Evolutionary conservation across 2,113 vertebrate species (phyloP).

Genomic region (Anser brachyrhynchus): DNA sequence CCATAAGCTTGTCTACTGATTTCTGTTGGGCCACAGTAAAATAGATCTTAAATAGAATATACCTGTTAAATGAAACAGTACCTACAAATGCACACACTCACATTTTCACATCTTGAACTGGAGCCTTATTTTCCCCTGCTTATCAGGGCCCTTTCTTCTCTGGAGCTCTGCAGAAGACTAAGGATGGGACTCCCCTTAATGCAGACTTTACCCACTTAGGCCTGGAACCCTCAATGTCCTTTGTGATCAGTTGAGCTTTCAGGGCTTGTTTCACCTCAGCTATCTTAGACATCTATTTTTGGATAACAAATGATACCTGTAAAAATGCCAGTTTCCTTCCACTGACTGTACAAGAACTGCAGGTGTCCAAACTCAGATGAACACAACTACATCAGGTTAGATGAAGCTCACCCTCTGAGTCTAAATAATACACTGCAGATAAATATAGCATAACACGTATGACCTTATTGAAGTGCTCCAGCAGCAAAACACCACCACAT

Average conservation of each 20-base stretch:
- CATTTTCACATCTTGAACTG: not conserved
- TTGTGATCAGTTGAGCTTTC: not conserved
- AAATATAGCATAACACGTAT: not conserved
- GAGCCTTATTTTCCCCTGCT: not conserved
- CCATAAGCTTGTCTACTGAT: not conserved
- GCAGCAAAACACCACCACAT: slow-evolving; percentile 12
- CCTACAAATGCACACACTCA: not conserved
- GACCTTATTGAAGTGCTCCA: not conserved
- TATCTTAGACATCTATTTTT: not conserved
- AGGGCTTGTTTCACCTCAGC: not conserved
- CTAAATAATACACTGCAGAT: not conserved
- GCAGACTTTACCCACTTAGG: not conserved
- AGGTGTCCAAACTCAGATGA: not conserved
- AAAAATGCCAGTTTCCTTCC: not conserved
- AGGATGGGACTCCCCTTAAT: not conserved
- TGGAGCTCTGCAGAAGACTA: not conserved
- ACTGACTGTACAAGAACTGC: not conserved
- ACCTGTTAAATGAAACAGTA: not conserved
- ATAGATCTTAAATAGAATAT: not conserved
- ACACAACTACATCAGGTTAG: not conserved
- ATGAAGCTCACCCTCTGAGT: not conserved
- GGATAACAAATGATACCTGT: not conserved
- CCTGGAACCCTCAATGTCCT: not conserved
- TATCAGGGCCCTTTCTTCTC: not conserved
- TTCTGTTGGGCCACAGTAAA: not conserved